A percentile compares a stretch with the other conserved stretches of the same genome.
Evolutionary conservation across 2,888 invertebrate species (phyloP).

Genomic region (Cactoblastis cactorum): DNA sequence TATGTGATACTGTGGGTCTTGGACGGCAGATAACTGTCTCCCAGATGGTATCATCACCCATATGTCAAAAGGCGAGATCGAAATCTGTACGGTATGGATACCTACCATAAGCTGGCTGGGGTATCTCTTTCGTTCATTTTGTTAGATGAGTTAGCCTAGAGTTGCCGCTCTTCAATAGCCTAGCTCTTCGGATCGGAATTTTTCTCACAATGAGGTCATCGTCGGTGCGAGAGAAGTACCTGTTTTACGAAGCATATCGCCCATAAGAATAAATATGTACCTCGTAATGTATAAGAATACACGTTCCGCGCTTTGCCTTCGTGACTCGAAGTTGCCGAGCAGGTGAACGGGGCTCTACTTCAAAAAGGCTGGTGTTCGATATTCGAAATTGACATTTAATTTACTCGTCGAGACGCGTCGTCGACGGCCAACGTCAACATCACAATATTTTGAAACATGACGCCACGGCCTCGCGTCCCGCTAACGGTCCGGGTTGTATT

Average conservation of each 20-base stretch:
- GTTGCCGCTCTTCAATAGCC: slow-evolving; percentile 31
- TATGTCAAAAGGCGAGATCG: slow-evolving; percentile 36
- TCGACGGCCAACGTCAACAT: slow-evolving; percentile 43
- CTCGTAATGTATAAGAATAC: slow-evolving; percentile 42
- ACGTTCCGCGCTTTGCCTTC: slow-evolving; percentile 49
- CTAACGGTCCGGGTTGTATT: slow-evolving; percentile 49
- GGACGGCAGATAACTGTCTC: slow-evolving; percentile 36
- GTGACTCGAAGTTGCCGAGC: slow-evolving; percentile 38
- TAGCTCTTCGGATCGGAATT: slow-evolving; percentile 37
- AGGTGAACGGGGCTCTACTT: slow-evolving; percentile 47
- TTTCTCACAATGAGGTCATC: slow-evolving; percentile 64
- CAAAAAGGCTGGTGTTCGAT: slow-evolving; percentile 31
- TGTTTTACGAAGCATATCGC: slow-evolving; percentile 56
- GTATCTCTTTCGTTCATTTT: slow-evolving; percentile 31
- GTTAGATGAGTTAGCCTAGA: slow-evolving; percentile 33
- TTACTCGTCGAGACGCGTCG: slow-evolving; percentile 36
- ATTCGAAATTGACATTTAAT: slow-evolving; percentile 46
- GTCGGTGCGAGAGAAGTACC: slow-evolving; percentile 40
- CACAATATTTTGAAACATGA: slow-evolving; percentile 69
- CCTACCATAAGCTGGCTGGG: slow-evolving; percentile 29
- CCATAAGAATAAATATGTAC: slow-evolving; percentile 45
- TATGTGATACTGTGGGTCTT: slow-evolving; percentile 49
- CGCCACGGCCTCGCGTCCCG: slow-evolving; percentile 30
- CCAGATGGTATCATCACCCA: slow-evolving; percentile 45
- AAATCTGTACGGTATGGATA: slow-evolving; percentile 33